These are phyloP conservation scores for Columba janthina DNA, from an alignment of 2,113 vertebrate species.

Conservation along the genomic window DNA sequence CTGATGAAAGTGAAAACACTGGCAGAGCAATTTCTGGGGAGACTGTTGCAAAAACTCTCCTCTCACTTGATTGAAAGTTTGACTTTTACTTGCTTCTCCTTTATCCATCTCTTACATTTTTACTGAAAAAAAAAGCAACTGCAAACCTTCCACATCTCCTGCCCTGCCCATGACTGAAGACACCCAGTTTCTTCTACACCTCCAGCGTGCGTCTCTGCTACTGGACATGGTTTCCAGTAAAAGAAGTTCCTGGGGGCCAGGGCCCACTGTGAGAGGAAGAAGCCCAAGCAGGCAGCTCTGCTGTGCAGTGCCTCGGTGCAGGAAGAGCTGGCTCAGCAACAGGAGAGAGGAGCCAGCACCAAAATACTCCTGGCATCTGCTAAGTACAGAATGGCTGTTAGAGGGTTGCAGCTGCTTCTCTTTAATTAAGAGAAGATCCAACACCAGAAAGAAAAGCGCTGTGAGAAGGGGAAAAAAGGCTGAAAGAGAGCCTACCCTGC, in stretches of 20 bases:
- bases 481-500: not conserved
- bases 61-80: not conserved
- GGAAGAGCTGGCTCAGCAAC: not conserved
- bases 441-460: not conserved
- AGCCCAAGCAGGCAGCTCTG: not conserved
- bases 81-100: not conserved
- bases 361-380: not conserved
- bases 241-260: not conserved
- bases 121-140: not conserved
- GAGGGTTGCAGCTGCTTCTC: slow-evolving; percentile 18
- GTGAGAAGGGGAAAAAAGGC: not conserved
- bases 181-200: not conserved
- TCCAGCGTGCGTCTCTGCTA: not conserved
- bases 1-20: not conserved
- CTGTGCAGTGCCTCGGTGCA: fast-evolving
- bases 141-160: not conserved
- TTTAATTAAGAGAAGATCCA: not conserved
- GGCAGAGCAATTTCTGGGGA: not conserved
- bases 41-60: not conserved
- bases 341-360: not conserved
- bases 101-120: not conserved
- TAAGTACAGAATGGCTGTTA: not conserved
- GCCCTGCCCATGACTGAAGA: not conserved
- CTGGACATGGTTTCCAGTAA: not conserved
- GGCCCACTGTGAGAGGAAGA: not conserved